These are phyloP conservation scores for Podargus strigoides DNA, from an alignment of 2,797 vertebrate genomes.

Conservation along the genomic window DNA sequence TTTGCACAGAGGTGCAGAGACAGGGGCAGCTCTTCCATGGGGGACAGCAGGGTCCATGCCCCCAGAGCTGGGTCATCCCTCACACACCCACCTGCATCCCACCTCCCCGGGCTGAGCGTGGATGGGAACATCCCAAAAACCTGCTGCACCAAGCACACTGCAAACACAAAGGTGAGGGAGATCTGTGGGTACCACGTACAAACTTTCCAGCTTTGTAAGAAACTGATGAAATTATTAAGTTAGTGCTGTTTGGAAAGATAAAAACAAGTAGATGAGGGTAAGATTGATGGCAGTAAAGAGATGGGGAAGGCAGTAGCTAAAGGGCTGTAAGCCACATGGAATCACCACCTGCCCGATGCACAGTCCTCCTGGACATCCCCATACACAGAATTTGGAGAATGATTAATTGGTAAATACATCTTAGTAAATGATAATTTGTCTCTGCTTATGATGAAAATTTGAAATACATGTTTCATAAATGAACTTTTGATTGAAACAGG, in stretches of 20 bases:
- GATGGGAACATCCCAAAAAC: background rate
- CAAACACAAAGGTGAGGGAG: too few relatives aligned
- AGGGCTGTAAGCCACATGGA: background rate
- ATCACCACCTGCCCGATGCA: background rate
- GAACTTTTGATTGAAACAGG: background rate
- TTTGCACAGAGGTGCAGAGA: background rate
- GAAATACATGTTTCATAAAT: background rate
- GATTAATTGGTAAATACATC: background rate
- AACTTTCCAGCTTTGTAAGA: background rate
- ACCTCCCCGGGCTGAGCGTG: background rate
- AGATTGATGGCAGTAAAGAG: background rate
- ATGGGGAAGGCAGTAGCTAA: background rate
- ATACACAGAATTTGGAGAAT: accelerated
- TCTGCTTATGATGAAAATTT: background rate
- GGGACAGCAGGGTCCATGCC: background rate
- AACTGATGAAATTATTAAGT: background rate
- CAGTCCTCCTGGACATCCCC: background rate
- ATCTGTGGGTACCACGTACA: too few relatives aligned
- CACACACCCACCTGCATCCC: accelerated
- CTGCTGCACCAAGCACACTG: too few relatives aligned
- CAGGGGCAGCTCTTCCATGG: background rate
- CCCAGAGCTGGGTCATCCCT: background rate
- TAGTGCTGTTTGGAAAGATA: background rate
- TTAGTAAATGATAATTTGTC: background rate
- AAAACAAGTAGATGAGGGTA: background rate